Conservation (phyloP, 2,888 invertebrate species). For the Melikaiella ostensackeni region DNA sequence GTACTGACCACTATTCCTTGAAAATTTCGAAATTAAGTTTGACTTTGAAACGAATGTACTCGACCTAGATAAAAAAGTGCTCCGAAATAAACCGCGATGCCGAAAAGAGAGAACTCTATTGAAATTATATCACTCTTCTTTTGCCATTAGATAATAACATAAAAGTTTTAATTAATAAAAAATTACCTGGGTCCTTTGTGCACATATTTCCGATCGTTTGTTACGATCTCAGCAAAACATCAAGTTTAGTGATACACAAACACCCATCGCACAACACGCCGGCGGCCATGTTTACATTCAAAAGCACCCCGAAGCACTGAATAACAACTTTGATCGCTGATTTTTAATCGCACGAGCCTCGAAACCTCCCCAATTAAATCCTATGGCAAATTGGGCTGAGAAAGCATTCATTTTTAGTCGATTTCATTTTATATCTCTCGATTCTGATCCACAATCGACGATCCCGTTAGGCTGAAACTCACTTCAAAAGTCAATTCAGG, state of each 20-base stretch:
- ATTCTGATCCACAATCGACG: not conserved
- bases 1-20: not conserved
- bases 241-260: constrained; percentile 63
- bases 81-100: constrained; percentile 39
- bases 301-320: constrained; percentile 55
- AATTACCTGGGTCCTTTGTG: constrained; percentile 67
- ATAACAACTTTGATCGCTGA: constrained; percentile 40
- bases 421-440: constrained; percentile 12
- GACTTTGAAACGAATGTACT: constrained; percentile 40
- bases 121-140: not conserved
- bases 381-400: not conserved
- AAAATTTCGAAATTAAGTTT: constrained; percentile 26
- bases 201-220: constrained; percentile 62
- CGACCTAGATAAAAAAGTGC: constrained; percentile 47
- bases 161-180: not conserved
- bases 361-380: not conserved
- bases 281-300: constrained; percentile 75
- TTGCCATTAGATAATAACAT: not conserved
- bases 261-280: constrained; percentile 69
- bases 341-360: constrained; percentile 24
- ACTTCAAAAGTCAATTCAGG: not conserved
- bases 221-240: constrained; percentile 58
- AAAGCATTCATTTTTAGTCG: not conserved
- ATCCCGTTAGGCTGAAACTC: constrained; percentile 28
- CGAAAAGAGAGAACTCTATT: constrained; percentile 34